These are phyloP conservation scores for Oxyruncus cristatus DNA, from an alignment of 2,113 vertebrate genomes.

Conservation along the genomic window DNA sequence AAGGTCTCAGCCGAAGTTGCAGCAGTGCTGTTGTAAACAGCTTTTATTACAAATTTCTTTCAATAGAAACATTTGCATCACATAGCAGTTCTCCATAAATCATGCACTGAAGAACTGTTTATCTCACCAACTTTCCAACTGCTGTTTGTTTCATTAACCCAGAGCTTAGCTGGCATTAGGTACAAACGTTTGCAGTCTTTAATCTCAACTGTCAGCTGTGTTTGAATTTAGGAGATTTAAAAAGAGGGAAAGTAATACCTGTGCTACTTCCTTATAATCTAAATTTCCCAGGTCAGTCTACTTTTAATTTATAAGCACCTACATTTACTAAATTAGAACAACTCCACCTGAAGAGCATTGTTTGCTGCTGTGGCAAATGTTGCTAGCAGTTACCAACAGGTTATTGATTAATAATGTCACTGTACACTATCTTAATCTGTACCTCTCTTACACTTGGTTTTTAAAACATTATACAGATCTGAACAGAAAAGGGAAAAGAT, in stretches of 20 bases:
- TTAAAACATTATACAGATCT: background rate
- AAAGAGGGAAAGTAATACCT: background rate
- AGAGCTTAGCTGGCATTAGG: background rate
- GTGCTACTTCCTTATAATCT: background rate
- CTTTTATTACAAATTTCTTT: background rate
- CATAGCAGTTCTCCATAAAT: background rate
- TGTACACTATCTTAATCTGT: background rate
- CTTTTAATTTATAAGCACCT: background rate
- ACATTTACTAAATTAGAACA: background rate
- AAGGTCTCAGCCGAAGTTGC: background rate
- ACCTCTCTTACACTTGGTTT: background rate
- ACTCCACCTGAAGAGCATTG: background rate
- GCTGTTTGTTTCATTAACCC: conserved; percentile 15
- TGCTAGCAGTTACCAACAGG: background rate
- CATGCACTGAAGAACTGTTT: background rate
- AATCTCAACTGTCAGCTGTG: background rate
- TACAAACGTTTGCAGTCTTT: background rate
- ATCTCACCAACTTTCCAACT: conserved; percentile 5
- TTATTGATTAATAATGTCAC: background rate
- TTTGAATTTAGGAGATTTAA: conserved; percentile 6
- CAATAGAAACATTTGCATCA: background rate
- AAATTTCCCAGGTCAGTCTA: conserved; percentile 11
- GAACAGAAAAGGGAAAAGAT: background rate
- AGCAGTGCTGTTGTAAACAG: background rate
- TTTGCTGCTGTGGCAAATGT: background rate